Evolutionary conservation across 2,888 invertebrate genomes (phyloP).

Genomic region (Caenorhabditis becei): DNA sequence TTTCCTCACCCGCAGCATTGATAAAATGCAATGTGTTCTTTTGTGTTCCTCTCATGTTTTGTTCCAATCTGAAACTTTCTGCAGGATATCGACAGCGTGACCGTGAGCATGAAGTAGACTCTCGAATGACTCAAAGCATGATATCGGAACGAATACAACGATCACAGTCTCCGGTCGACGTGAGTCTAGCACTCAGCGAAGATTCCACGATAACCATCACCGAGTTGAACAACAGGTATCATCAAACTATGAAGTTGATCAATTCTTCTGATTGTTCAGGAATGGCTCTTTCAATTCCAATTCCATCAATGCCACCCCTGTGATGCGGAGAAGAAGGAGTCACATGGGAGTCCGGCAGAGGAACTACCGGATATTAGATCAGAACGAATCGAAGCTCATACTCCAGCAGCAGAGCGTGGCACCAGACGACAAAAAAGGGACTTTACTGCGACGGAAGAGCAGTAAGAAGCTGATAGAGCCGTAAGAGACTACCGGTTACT

Average conservation of each 20-base stretch:
- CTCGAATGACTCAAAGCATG: conserved; percentile 63
- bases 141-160: conserved; percentile 54
- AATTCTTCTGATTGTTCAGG: background rate
- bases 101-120: conserved; percentile 58
- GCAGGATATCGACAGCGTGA: conserved; percentile 58
- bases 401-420: conserved; percentile 57
- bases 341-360: conserved; percentile 52
- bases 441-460: conserved; percentile 50
- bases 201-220: conserved; percentile 64
- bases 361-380: conserved; percentile 62
- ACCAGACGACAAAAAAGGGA: conserved; percentile 46
- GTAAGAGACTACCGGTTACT: conserved; percentile 13
- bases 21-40: conserved; percentile 26
- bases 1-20: conserved; percentile 23
- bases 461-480: conserved; percentile 55
- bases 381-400: conserved; percentile 53
- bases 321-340: conserved; percentile 53
- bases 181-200: conserved; percentile 62
- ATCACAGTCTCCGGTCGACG: conserved; percentile 61
- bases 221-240: conserved; percentile 54
- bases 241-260: background rate
- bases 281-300: conserved; percentile 41
- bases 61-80: conserved; percentile 11
- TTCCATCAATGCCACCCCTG: conserved; percentile 59
- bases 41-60: background rate